A percentile compares a stretch with the other conserved stretches of the same genome.
These are phyloP conservation scores for Drosophila persimilis DNA, from an alignment of 1,140 invertebrate genomes.

Conservation along the genomic window DNA sequence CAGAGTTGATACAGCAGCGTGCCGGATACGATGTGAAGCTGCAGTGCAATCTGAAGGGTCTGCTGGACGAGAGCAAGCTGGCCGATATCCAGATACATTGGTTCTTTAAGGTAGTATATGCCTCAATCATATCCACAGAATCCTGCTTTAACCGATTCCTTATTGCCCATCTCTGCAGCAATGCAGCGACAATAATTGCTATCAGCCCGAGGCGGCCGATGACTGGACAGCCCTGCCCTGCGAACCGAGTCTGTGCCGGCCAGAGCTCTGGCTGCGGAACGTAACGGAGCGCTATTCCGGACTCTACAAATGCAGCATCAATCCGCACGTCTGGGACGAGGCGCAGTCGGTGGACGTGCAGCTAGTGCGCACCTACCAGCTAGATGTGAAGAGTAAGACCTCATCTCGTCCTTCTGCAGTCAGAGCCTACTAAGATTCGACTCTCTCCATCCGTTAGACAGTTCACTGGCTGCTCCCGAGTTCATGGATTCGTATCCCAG, in stretches of 20 bases:
- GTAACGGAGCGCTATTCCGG: constrained; percentile 77
- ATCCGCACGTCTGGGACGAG: constrained; percentile 59
- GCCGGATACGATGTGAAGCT: constrained; percentile 68
- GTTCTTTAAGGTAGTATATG: constrained; percentile 69
- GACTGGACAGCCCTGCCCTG: constrained; percentile 77
- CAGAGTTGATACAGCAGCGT: constrained; percentile 73
- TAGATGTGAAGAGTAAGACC: constrained; percentile 73
- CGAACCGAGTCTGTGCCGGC: constrained; percentile 65
- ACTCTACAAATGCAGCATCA: constrained; percentile 76
- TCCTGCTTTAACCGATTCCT: background rate
- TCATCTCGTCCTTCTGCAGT: background rate
- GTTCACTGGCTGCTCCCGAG: constrained; percentile 65
- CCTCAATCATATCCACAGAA: background rate
- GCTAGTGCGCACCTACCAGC: constrained; percentile 73
- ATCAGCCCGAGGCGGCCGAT: constrained; percentile 52
- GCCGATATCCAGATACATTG: constrained; percentile 69
- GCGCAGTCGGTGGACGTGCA: constrained; percentile 62
- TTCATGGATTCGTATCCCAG: constrained; percentile 72
- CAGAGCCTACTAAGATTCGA: background rate
- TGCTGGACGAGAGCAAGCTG: constrained; percentile 60
- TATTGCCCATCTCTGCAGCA: constrained; percentile 36
- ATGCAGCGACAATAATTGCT: constrained; percentile 73
- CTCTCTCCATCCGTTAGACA: constrained; percentile 42
- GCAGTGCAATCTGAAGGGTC: constrained; percentile 70
- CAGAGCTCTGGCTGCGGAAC: constrained; percentile 69